phyloP scores from a whole-genome alignment of 1,140 invertebrate genomes.

The Trichonephila inaurata region DNA sequence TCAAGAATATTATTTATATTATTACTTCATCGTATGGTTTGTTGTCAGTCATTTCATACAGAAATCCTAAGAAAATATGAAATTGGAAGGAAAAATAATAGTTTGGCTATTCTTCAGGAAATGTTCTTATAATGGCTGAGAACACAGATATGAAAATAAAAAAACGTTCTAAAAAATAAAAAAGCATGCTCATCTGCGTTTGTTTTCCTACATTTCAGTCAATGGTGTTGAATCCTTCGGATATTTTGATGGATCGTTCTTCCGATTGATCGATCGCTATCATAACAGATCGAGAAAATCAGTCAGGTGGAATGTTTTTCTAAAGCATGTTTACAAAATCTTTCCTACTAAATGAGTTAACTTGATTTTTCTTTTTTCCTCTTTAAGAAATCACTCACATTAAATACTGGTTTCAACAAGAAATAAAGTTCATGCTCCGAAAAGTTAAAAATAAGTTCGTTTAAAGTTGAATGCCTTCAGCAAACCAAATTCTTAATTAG shows the following conservation, averaged over 20 bases:
- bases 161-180: not conserved
- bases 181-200: not conserved
- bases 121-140: not conserved
- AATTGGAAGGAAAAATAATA: no score
- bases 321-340: not conserved
- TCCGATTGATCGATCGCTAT: not conserved
- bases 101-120: no score
- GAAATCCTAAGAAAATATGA: no score
- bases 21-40: no score
- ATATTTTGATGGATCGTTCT: not conserved
- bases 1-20: no score
- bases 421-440: not conserved
- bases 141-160: not conserved
- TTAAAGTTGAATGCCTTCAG: no score
- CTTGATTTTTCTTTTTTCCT: not conserved
- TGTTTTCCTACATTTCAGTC: not conserved
- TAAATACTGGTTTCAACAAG: not conserved
- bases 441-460: not conserved
- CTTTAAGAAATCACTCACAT: not conserved
- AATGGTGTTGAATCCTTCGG: not conserved
- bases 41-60: no score
- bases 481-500: not conserved
- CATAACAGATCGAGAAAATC: not conserved
- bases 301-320: slow-evolving; percentile 8
- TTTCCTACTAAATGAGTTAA: not conserved